phyloP scores from a whole-genome alignment of 2,113 vertebrate genomes.

The Mohoua ochrocephala region DNA sequence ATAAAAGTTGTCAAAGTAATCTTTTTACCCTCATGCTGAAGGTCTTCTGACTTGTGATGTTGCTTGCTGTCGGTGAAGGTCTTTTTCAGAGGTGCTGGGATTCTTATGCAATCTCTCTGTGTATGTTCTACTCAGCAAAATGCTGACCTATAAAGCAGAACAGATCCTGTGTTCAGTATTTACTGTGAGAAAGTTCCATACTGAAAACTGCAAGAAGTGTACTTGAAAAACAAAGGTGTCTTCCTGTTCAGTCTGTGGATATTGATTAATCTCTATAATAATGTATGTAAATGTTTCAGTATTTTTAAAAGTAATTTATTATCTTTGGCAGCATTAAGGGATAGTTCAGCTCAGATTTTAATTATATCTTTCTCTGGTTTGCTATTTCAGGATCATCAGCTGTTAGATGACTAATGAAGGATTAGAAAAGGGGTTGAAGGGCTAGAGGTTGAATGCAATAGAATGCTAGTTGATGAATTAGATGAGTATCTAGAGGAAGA shows the following conservation, averaged over 20 bases:
- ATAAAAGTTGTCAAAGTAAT: background rate
- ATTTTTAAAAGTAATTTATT: background rate
- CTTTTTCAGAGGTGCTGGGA: background rate
- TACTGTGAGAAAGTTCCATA: background rate
- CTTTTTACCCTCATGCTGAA: background rate
- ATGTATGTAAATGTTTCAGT: background rate
- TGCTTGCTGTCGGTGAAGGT: background rate
- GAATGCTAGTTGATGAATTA: background rate
- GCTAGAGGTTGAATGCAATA: background rate
- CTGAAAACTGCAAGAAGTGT: background rate
- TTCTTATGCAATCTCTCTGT: background rate
- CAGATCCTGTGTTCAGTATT: background rate
- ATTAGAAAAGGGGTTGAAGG: background rate
- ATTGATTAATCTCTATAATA: background rate
- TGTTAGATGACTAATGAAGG: constrained; percentile 9
- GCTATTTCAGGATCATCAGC: constrained; percentile 10
- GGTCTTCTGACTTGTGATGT: background rate
- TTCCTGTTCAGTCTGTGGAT: background rate
- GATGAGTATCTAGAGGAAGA: constrained; percentile 7
- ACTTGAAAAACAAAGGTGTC: background rate
- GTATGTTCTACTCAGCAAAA: background rate
- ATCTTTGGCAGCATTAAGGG: background rate
- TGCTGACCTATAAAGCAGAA: background rate
- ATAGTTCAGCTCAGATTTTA: background rate
- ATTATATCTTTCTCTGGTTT: background rate